A percentile compares a stretch with the other conserved stretches of the same genome.
These are phyloP conservation scores for Chelonus insularis DNA, from an alignment of 1,140 invertebrate genomes.

Conservation along the genomic window DNA sequence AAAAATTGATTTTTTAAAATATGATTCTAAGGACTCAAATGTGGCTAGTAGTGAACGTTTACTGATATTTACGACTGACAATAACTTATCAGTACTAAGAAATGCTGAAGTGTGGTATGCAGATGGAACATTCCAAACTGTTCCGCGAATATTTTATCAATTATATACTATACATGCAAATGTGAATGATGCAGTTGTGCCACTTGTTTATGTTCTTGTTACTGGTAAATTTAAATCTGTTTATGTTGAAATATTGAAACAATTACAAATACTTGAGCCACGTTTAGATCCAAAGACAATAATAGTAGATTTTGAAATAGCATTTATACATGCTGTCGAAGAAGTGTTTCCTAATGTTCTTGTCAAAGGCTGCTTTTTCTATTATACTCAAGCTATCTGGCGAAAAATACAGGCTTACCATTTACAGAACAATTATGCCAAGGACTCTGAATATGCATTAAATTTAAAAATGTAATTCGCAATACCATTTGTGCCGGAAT, in stretches of 20 bases:
- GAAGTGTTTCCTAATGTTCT: conserved; percentile 8
- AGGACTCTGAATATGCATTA: not conserved
- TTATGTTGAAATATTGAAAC: conserved; percentile 9
- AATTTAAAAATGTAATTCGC: conserved; percentile 1
- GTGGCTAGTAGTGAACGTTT: too few relatives aligned
- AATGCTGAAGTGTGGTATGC: too few relatives aligned
- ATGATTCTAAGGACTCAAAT: too few relatives aligned
- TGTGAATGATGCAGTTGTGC: too few relatives aligned
- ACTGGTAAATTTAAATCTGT: too few relatives aligned
- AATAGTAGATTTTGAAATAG: conserved; percentile 15
- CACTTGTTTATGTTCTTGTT: too few relatives aligned
- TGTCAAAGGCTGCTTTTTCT: conserved; percentile 15
- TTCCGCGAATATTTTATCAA: too few relatives aligned
- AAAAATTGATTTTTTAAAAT: too few relatives aligned
- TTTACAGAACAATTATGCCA: not conserved
- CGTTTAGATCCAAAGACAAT: not conserved
- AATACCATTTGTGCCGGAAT: conserved; percentile 7
- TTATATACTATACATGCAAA: too few relatives aligned
- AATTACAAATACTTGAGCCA: conserved; percentile 2
- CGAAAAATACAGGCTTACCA: conserved; percentile 3
- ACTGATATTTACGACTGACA: too few relatives aligned
- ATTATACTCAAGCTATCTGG: conserved; percentile 12
- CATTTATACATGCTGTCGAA: not conserved
- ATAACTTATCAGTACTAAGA: too few relatives aligned
- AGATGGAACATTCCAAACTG: too few relatives aligned